Evolutionary conservation across 2,113 vertebrate species (phyloP).

Genomic region (Chionis minor): DNA sequence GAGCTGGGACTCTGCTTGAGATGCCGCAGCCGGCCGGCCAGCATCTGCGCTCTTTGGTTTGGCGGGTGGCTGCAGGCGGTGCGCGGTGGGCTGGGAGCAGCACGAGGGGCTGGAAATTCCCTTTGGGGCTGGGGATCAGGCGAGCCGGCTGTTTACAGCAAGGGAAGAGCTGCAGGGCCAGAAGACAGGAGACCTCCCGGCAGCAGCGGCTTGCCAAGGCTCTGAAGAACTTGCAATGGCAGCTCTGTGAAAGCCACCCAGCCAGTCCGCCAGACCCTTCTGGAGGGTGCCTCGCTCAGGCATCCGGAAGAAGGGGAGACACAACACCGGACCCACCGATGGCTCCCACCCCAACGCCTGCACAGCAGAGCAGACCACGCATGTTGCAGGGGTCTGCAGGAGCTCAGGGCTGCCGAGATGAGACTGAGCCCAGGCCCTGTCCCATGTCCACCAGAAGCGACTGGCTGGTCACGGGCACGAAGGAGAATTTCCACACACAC

Average conservation of each 20-base stretch:
- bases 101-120: background rate
- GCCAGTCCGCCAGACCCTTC: background rate
- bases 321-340: rapidly evolving
- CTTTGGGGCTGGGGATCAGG: background rate
- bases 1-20: background rate
- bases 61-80: background rate
- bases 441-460: background rate
- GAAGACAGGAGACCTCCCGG: background rate
- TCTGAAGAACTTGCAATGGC: background rate
- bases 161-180: background rate
- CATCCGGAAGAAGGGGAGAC: background rate
- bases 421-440: background rate
- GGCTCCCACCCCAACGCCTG: background rate
- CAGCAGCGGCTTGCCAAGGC: background rate
- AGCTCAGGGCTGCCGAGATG: background rate
- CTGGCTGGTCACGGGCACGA: background rate
- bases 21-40: background rate
- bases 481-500: background rate
- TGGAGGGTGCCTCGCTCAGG: background rate
- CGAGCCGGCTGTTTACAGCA: background rate
- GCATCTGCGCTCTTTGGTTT: background rate
- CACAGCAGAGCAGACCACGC: background rate
- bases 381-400: background rate
- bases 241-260: background rate
- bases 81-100: background rate